Percentiles rank a stretch among this genome's conserved stretches.
phyloP scores from a whole-genome alignment of 2,797 vertebrate genomes.

The Microhierax caerulescens region DNA sequence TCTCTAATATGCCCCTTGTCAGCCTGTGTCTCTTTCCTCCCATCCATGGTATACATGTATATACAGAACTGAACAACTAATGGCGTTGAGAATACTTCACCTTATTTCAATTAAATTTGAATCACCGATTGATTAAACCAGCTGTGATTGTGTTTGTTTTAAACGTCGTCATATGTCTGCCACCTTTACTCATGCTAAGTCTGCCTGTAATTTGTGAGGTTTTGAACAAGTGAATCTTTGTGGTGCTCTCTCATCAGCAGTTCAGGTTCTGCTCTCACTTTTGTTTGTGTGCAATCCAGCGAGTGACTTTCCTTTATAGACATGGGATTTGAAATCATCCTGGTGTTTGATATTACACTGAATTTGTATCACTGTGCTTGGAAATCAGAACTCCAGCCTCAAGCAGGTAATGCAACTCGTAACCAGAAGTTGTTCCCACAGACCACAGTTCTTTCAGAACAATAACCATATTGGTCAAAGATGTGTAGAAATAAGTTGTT shows the following conservation, averaged over 20 bases:
- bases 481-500: background rate
- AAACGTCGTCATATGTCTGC: background rate
- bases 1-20: background rate
- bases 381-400: background rate
- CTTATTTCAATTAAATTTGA: conserved; percentile 11
- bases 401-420: background rate
- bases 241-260: background rate
- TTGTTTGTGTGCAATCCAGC: background rate
- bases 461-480: background rate
- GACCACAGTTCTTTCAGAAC: background rate
- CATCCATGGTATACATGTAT: background rate
- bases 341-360: background rate
- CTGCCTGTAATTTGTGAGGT: background rate
- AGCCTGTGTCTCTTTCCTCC: background rate
- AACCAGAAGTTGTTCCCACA: background rate
- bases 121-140: conserved; percentile 1
- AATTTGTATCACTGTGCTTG: background rate
- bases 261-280: background rate
- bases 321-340: background rate
- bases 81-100: background rate
- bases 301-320: fast-evolving
- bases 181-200: conserved; percentile 13
- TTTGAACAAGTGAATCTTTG: conserved; percentile 19
- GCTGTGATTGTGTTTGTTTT: background rate
- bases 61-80: background rate